phyloP scores from a whole-genome alignment of 2,797 vertebrate genomes.

The Distichodus sexfasciatus region DNA sequence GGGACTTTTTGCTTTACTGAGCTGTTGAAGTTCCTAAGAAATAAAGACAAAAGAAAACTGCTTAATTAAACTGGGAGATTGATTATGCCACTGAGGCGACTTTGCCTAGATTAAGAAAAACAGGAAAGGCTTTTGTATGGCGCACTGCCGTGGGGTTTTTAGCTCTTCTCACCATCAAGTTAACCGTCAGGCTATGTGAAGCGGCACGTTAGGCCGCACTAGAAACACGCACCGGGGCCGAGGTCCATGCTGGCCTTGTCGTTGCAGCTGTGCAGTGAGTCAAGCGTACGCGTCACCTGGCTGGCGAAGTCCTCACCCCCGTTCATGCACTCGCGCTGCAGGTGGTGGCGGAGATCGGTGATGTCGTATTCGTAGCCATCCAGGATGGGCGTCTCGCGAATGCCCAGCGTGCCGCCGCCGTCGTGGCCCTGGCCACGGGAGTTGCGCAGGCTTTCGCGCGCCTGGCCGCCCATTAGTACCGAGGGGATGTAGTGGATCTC shows the following conservation, averaged over 20 bases:
- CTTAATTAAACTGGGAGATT: not conserved
- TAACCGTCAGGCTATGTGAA: not conserved
- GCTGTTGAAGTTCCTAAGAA: not conserved
- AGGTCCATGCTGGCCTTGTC: conserved; percentile 96
- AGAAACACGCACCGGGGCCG: conserved; percentile 88
- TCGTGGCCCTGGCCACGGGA: conserved; percentile 93
- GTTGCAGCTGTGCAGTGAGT: conserved; percentile 96
- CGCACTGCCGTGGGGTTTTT: not conserved
- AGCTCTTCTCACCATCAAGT: conserved; percentile 26
- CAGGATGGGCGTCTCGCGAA: conserved; percentile 95
- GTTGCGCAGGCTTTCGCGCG: conserved; percentile 93
- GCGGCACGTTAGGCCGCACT: no score
- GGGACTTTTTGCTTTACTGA: not conserved
- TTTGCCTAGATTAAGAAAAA: not conserved
- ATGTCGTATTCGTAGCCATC: conserved; percentile 98
- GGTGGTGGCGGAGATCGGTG: conserved; percentile 93
- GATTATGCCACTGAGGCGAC: not conserved
- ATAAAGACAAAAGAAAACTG: not conserved
- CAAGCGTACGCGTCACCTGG: conserved; percentile 93
- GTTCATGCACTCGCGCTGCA: conserved; percentile 98
- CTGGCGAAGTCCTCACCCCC: conserved; percentile 95
- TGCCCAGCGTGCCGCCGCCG: conserved; percentile 94
- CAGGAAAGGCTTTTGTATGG: not conserved
- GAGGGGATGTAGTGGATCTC: conserved; percentile 99
- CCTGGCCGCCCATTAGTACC: conserved; percentile 93